Conservation (phyloP, 2,797 vertebrate species). For the Bradypodion ventrale region DNA sequence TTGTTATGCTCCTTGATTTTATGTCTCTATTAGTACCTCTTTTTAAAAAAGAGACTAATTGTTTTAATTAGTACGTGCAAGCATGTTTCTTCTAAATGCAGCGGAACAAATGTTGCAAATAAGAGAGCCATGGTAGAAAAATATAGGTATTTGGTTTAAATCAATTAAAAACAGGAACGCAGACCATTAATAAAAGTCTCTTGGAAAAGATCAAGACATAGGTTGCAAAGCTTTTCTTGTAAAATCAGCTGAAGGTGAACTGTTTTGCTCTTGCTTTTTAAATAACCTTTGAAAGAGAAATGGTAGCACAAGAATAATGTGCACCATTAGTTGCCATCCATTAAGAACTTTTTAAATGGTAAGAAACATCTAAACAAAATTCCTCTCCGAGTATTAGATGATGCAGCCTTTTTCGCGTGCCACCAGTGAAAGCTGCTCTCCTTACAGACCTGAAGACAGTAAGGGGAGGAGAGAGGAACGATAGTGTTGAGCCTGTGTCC, state of each 20-base stretch:
- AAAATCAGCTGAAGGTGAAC: slow-evolving; percentile 4
- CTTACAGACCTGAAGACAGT: slow-evolving; percentile 6
- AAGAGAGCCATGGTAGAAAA: neutral
- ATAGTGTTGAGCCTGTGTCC: neutral
- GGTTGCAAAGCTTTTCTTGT: neutral
- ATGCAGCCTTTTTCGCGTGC: slow-evolving; percentile 4
- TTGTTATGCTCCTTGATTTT: no score
- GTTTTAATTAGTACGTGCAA: neutral
- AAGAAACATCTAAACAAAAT: slow-evolving; percentile 17
- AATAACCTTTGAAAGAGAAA: slow-evolving; percentile 16
- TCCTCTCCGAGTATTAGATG: slow-evolving; percentile 10
- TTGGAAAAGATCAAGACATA: neutral
- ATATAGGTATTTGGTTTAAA: slow-evolving; percentile 8
- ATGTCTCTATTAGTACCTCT: no score
- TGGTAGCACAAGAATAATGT: slow-evolving; percentile 5
- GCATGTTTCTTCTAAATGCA: neutral
- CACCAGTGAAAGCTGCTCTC: slow-evolving; percentile 32
- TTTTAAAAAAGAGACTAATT: neutral
- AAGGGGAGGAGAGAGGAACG: neutral
- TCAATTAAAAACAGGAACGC: neutral
- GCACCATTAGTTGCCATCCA: slow-evolving; percentile 14
- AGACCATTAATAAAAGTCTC: slow-evolving; percentile 27
- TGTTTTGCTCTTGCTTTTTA: slow-evolving; percentile 19
- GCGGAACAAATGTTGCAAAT: neutral
- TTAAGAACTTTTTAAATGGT: slow-evolving; percentile 4